Percentiles rank a stretch among this genome's conserved stretches.
phyloP scores from a whole-genome alignment of 2,113 vertebrate species.

The Castor canadensis region DNA sequence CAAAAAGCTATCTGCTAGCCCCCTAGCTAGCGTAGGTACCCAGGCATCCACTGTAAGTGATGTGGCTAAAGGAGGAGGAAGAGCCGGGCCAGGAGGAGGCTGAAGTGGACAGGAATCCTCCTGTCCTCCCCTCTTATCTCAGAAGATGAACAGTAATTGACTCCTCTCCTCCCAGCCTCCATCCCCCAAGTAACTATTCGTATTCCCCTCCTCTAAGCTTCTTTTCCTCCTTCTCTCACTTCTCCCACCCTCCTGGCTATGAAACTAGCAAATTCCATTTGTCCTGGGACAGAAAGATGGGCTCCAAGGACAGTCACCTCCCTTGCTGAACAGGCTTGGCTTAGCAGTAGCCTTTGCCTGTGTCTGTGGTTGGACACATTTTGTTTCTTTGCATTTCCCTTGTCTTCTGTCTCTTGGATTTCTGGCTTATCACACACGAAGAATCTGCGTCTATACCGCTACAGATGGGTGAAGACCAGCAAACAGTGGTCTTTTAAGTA shows the following conservation, averaged over 20 bases:
- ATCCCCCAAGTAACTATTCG: not conserved
- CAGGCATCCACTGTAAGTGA: not conserved
- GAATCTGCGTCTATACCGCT: not conserved
- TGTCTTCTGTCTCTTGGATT: not conserved
- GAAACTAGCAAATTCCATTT: not conserved
- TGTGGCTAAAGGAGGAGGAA: not conserved
- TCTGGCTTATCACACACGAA: not conserved
- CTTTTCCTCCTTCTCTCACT: not conserved
- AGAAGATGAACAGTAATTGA: not conserved
- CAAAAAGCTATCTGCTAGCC: not conserved
- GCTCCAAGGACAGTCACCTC: not conserved
- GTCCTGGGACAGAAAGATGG: not conserved
- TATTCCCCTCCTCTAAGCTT: not conserved
- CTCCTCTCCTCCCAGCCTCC: too few species aligned
- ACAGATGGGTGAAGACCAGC: not conserved
- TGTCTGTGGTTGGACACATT: not conserved
- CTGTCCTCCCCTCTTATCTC: not conserved
- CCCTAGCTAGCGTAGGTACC: not conserved
- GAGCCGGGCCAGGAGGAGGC: not conserved
- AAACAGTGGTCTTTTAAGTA: not conserved
- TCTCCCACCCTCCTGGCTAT: not conserved
- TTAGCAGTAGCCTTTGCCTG: not conserved
- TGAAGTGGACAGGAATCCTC: not conserved
- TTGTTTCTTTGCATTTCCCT: not conserved
- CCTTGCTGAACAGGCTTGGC: not conserved